phyloP scores from a whole-genome alignment of 2,113 vertebrate genomes.

The Cepphus grylle region DNA sequence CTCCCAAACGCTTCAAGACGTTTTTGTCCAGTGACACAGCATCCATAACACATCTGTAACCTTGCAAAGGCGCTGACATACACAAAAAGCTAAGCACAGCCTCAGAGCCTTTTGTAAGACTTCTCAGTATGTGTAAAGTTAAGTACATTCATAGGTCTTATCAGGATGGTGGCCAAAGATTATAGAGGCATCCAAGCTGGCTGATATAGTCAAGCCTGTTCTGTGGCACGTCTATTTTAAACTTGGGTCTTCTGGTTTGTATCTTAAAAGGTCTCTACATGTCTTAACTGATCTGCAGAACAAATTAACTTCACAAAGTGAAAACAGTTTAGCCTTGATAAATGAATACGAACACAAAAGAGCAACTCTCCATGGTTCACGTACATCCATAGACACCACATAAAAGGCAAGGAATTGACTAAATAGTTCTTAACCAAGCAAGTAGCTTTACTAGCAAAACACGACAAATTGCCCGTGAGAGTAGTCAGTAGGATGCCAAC shows the following conservation, averaged over 20 bases:
- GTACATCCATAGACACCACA: not conserved
- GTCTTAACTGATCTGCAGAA: constrained; percentile 43
- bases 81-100: not conserved
- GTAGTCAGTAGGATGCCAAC: not conserved
- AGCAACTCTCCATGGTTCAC: not conserved
- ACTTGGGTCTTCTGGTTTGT: constrained; percentile 49
- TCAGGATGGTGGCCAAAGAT: constrained; percentile 56
- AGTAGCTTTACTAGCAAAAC: not conserved
- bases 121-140: not conserved
- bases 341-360: constrained; percentile 1
- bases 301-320: constrained; percentile 28
- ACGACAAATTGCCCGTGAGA: not conserved
- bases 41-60: not conserved
- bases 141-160: constrained; percentile 21
- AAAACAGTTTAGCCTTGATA: constrained; percentile 48
- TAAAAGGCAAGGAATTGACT: not conserved
- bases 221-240: constrained; percentile 52
- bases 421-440: not conserved
- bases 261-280: constrained; percentile 25
- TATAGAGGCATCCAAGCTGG: constrained; percentile 33
- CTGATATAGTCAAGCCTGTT: constrained; percentile 30
- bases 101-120: not conserved
- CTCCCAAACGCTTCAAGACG: not conserved
- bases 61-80: not conserved
- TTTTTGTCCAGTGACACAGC: not conserved